Evolutionary conservation across 2,113 vertebrate species (phyloP), one percentile per base, ranked within the genome.

Genomic region (Morphnarchus princeps): DNA sequence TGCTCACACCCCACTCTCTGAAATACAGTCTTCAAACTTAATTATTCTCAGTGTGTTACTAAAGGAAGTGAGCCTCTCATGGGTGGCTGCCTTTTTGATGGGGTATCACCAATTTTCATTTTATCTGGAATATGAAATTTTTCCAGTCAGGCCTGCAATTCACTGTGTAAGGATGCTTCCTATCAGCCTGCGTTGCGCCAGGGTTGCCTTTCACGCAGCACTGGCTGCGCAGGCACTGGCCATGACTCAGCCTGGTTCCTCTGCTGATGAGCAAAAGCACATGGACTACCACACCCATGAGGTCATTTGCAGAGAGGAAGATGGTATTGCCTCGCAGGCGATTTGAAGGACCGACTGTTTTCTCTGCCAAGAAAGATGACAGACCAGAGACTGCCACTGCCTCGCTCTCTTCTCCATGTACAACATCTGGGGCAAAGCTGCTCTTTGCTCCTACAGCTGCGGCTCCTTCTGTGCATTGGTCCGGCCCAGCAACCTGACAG

Each of bases 101-200:
- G n/a, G 49, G 17, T 87, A 93, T 87, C 91, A 77, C 93, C 74
- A 89, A 91, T 89, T 82, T 94, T 85, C 73, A 80, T 85, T 97
- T 94, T 89, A 91, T 89, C 93, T 76, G 36, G 47, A 88, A 86
- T 90, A 83, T 38, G 67, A 89, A 67, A 38, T 90, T 92, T 87
- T 91, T 71, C 76, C 79, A 65, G 72, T 52, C 89, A 89, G 67
- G 40, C 61, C 70, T 84, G 69, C 66, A 84, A 83, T 82, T 80
- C 4, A 3, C 85, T 65, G 59, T 45, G 50, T 66, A 45, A 90
- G 73, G 87, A 85, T 69, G 45, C 34, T 84, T 69, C 66, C 62
- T 59, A 59, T 47, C 84, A 80, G 71, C 34, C 43, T 57, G 19
- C 1, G 4, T 42, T 69, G 66, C 4, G 2, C 5, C 18, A 50